Evolutionary conservation across 2,797 vertebrate species (phyloP).

Genomic region (Masticophis lateralis): DNA sequence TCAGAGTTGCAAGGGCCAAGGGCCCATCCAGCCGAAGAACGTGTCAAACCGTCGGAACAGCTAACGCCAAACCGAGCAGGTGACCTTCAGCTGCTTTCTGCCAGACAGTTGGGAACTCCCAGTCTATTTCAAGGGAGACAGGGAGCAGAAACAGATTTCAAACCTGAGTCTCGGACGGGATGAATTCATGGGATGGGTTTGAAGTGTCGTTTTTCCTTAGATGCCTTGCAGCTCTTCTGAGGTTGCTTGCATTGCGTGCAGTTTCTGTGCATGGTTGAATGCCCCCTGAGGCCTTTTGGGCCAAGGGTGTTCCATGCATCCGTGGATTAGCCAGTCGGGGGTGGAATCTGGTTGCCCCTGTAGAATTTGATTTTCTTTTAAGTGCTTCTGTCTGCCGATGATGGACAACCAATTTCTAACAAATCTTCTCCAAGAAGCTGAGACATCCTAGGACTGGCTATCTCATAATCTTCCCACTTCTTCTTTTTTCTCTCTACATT

Average conservation of each 20-base stretch:
- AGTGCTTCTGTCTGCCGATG: neutral
- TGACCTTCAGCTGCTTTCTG: slow-evolving; percentile 44
- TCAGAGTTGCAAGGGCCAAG: slow-evolving; percentile 85
- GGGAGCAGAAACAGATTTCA: neutral
- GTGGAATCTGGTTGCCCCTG: neutral
- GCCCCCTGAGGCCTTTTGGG: neutral
- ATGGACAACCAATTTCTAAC: neutral
- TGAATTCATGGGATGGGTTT: neutral
- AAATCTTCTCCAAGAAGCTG: neutral
- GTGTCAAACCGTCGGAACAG: slow-evolving; percentile 83
- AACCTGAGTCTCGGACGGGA: neutral
- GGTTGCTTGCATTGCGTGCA: neutral
- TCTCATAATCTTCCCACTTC: neutral
- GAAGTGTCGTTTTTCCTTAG: neutral
- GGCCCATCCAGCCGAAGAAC: slow-evolving; percentile 79
- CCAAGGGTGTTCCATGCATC: neutral
- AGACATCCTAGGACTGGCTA: neutral
- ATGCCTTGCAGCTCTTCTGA: neutral
- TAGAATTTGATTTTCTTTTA: neutral
- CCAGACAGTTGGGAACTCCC: neutral
- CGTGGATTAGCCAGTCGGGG: neutral
- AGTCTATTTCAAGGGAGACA: neutral
- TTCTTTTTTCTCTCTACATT: neutral
- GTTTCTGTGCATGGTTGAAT: neutral
- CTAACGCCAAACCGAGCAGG: slow-evolving; percentile 86